Evolutionary conservation across 1,140 invertebrate species (phyloP), one percentile per base, ranked within the genome.

Genomic region (Charaxes varanes): DNA sequence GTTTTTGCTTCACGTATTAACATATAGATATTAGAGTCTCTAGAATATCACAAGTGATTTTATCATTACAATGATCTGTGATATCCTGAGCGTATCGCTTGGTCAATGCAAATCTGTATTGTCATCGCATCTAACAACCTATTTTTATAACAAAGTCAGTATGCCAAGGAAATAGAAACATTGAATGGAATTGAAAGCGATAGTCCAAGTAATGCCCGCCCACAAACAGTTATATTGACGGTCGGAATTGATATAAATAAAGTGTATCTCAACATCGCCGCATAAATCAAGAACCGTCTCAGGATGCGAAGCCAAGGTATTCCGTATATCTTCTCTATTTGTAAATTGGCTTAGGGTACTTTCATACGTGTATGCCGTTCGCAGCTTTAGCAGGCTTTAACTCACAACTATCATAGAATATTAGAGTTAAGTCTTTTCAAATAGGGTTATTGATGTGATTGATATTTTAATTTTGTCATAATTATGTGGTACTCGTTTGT

Each of bases 171-270:
- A 36, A 38, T 42, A 42, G 28, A 38, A 49, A 41, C 34, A 38
- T 32, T 38, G 34, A 35, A 51, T 40, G 47, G 35, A 43, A 35
- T 43, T 35, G 47, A 50, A 28, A 44, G 32, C 30, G 31, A 40
- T 53, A 47, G 34, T 45, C 36, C 21, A 44, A 53, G 52, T 61
- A 57, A 57, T 54, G 46, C 31, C 47, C 43, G 45, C 45, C 37
- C 49, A 61, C 56, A 61, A 63, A 48, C 61, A 63, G 53, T 61
- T 54, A 57, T 52, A 63, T 49, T 40, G 45, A 61, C 50, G 41
- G 28, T 51, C 42, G 37, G 41, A 48, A 57, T 62, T 44, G 53
- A 46, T 54, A 63, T 57, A 60, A 60, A 63, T 63, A 63, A 57
- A 58, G 23, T 52, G 41, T 53, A 60, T 52, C 50, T 53, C 60